Evolutionary conservation across 2,797 vertebrate genomes (phyloP), one percentile per base, ranked within the genome.

Genomic region (Phyllotis vaccarum): DNA sequence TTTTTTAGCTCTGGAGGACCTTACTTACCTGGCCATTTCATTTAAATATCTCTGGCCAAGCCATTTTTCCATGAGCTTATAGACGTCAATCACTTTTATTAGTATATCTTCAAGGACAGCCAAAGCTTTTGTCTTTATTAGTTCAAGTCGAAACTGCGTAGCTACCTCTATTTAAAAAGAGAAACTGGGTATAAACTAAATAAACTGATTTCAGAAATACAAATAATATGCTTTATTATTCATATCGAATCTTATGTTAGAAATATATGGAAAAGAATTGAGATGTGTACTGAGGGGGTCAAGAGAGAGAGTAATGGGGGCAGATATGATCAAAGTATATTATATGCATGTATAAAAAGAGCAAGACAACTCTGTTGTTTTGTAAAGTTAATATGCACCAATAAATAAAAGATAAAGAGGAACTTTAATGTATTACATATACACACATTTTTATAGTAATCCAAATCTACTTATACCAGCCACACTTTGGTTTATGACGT

Each of bases 11-110:
- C 17, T 29, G 58, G 0, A 17, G 62, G 83, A 92, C 78, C 80
- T 98, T 98, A 99, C 99, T 98, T 98, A 99, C 99, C 99, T 99
- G 95, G 98, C 98, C 99, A 99, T 99, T 98, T 99, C 99, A 62
- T 98, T 98, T 93, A 99, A 96, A 96, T 99, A 99, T 60, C 94
- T 98, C 37, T 97, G 97, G 29, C 98, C 98, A 91, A 99, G 98
- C 98, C 98, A 99, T 86, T 99, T 98, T 96, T 99, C 98, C 99
- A 99, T 99, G 78, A 98, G 98, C 62, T 95, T 98, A 92, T 98
- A 99, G n/a, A 97, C 94, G 49, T 98, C 95, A 27, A 99, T 97
- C 37, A 98, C 97, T 98, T 97, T 99, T 79, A 68, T 97, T 95
- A 98, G 98, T 76, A 99, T 95, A 21, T 98, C 98, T 66, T 98